Conservation (phyloP, 2,797 vertebrate genomes). For the Hydrolagus colliei region DNA sequence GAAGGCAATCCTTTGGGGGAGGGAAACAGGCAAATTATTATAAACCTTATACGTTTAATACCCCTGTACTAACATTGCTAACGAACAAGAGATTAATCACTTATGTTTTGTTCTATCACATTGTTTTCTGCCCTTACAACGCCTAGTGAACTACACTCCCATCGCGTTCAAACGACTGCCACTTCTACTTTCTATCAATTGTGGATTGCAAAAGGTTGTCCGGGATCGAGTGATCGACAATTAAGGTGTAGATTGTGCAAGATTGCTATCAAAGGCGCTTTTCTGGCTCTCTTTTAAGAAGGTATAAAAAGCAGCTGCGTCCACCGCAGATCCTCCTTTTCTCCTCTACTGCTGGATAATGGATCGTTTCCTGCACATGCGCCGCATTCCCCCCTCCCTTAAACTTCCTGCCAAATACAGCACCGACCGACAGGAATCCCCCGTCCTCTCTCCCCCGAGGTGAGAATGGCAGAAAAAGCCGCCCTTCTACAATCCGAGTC, state of each 20-base stretch:
- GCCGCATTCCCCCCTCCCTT: neutral
- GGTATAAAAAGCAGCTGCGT: neutral
- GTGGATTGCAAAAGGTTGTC: neutral
- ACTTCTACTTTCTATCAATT: neutral
- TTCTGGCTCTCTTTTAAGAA: neutral
- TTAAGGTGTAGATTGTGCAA: neutral
- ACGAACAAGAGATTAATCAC: neutral
- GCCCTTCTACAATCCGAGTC: conserved; percentile 31
- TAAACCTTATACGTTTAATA: neutral
- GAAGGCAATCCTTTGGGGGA: conserved; percentile 46
- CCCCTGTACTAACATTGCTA: neutral
- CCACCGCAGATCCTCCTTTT: neutral
- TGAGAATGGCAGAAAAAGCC: neutral
- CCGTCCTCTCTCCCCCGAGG: conserved; percentile 23
- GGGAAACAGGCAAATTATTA: conserved; percentile 35
- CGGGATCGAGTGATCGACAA: neutral
- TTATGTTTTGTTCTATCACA: neutral
- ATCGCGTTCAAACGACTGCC: neutral
- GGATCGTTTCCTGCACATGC: conserved; percentile 14
- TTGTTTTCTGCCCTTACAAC: neutral
- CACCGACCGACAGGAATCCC: conserved; percentile 4
- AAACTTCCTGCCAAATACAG: conserved; percentile 31
- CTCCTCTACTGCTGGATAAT: neutral
- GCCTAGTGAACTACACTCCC: neutral
- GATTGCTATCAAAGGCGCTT: neutral